Percentiles rank a stretch among this genome's conserved stretches.
Conservation (phyloP, 1,140 invertebrate species). For the Dolichoris vasculosae region DNA sequence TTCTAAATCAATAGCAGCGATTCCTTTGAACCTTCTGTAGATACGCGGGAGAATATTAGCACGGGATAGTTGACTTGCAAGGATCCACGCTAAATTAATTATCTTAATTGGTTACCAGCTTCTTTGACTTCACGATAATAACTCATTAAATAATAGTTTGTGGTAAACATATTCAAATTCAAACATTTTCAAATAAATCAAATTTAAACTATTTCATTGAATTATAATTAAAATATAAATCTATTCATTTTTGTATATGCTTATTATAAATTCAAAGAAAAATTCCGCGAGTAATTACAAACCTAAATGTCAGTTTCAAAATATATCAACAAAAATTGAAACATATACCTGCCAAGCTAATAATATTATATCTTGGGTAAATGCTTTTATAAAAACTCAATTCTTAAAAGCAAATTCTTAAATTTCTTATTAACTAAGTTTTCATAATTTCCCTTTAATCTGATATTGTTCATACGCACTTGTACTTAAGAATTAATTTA, state of each 20-base stretch:
- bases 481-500: no score
- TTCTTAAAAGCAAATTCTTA: no score
- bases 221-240: background rate
- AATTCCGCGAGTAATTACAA: no score
- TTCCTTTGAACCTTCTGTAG: slow-evolving; percentile 34
- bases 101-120: background rate
- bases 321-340: no score
- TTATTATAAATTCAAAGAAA: background rate
- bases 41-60: background rate
- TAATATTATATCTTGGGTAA: no score
- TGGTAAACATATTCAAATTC: no score
- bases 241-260: background rate
- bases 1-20: slow-evolving; percentile 43
- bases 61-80: background rate
- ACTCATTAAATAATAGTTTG: background rate
- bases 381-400: no score
- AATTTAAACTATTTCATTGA: background rate
- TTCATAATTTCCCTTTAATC: no score
- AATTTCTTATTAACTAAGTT: no score
- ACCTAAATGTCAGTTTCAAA: no score
- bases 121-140: background rate
- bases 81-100: slow-evolving; percentile 2
- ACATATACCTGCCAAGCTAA: no score
- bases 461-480: no score
- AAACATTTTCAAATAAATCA: background rate